phyloP scores from a whole-genome alignment of 2,113 vertebrate species.

The Pterocles gutturalis region DNA sequence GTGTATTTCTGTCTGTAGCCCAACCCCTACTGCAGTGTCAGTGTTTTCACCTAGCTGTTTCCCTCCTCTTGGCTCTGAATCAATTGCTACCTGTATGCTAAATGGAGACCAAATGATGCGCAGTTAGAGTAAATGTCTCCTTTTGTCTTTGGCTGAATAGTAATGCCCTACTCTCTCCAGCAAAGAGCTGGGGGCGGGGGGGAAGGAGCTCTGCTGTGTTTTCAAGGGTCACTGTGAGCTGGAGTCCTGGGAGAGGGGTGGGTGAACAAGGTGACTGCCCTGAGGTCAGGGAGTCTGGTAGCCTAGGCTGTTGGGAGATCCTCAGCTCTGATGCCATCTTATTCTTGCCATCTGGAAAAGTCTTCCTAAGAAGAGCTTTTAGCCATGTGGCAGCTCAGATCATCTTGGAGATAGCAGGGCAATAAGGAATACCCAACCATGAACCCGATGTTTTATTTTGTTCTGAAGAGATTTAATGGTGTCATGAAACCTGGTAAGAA shows the following conservation, averaged over 20 bases:
- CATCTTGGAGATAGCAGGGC: background rate
- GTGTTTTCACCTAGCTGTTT: background rate
- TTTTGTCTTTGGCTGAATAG: background rate
- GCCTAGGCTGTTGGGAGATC: background rate
- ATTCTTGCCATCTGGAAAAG: background rate
- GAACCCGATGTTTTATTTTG: background rate
- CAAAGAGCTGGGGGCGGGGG: background rate
- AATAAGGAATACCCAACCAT: background rate
- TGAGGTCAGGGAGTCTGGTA: background rate
- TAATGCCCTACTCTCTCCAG: background rate
- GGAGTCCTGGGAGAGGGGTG: background rate
- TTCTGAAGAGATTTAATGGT: background rate
- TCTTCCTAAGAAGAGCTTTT: background rate
- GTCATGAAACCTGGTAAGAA: background rate
- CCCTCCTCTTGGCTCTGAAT: background rate
- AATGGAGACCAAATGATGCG: too few species aligned
- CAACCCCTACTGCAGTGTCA: too few species aligned
- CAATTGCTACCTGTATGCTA: background rate
- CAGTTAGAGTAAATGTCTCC: fast-evolving
- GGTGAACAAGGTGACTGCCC: background rate
- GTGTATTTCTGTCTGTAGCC: background rate
- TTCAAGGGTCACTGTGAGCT: background rate
- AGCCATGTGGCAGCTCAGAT: background rate
- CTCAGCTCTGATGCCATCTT: background rate
- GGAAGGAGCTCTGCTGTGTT: background rate